phyloP scores from a whole-genome alignment of 2,113 vertebrate genomes.

The Acanthochromis polyacanthus region DNA sequence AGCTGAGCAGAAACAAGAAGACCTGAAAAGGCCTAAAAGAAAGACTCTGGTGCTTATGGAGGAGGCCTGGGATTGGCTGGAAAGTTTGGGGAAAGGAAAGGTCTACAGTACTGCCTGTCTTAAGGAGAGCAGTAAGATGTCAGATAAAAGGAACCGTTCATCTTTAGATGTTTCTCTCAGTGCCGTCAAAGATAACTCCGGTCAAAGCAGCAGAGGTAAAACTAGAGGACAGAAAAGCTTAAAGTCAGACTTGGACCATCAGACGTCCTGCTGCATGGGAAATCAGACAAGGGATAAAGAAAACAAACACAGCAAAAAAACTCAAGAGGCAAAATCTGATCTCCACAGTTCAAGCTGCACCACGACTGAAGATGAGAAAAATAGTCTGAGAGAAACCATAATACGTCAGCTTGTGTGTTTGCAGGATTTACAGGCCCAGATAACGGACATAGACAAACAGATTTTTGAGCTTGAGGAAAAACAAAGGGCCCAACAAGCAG shows the following conservation, averaged over 20 bases:
- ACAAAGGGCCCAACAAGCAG: constrained; percentile 28
- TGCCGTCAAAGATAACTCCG: constrained; percentile 31
- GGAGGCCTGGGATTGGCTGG: constrained; percentile 86
- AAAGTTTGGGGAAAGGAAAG: constrained; percentile 79
- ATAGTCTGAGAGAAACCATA: constrained; percentile 66
- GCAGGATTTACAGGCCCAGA: constrained; percentile 72
- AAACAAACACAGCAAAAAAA: constrained; percentile 50
- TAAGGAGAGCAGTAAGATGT: constrained; percentile 68
- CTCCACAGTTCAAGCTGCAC: neutral
- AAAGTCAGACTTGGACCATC: constrained; percentile 63
- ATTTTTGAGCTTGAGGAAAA: constrained; percentile 75
- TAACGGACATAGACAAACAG: constrained; percentile 57
- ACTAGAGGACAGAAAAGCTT: constrained; percentile 53
- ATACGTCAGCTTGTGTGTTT: constrained; percentile 71
- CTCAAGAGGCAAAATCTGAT: neutral
- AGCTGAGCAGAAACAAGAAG: constrained; percentile 48
- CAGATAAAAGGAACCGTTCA: constrained; percentile 57
- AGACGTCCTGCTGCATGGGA: constrained; percentile 76
- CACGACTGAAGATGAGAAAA: constrained; percentile 55
- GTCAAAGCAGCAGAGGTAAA: constrained; percentile 38
- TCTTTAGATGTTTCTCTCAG: constrained; percentile 52
- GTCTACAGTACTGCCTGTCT: constrained; percentile 72
- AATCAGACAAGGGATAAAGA: constrained; percentile 53
- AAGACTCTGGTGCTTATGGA: constrained; percentile 86
- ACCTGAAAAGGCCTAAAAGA: constrained; percentile 80